Conservation (phyloP, 2,113 vertebrate species). For the Sander vitreus region DNA sequence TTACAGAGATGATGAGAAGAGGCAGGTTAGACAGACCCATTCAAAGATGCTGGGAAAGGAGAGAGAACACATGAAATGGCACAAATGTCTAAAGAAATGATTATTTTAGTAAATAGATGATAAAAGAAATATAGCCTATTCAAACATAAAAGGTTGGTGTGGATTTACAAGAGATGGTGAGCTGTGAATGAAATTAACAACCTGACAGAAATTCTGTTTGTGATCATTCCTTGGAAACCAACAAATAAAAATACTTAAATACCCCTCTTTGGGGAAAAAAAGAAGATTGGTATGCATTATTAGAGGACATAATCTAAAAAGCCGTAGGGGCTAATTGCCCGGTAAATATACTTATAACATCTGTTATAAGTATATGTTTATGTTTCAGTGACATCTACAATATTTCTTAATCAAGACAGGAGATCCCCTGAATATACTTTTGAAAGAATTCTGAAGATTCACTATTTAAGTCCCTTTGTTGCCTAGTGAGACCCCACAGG, state of each 20-base stretch:
- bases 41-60: constrained; percentile 17
- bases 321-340: not conserved
- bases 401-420: constrained; percentile 4
- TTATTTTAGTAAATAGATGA: not conserved
- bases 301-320: not conserved
- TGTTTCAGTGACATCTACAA: not conserved
- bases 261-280: no score
- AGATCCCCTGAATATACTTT: constrained; percentile 13
- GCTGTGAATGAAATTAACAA: not conserved
- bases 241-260: no score
- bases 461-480: constrained; percentile 48
- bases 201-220: no score
- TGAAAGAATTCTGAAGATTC: constrained; percentile 21
- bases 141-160: not conserved
- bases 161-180: not conserved
- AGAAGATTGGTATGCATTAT: no score
- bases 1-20: constrained; percentile 52
- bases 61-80: constrained; percentile 25
- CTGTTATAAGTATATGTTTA: not conserved
- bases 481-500: constrained; percentile 29
- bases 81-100: constrained; percentile 2
- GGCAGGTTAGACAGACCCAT: constrained; percentile 41
- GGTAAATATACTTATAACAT: not conserved
- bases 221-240: no score
- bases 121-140: constrained; percentile 4